Conservation (phyloP, 2,888 invertebrate genomes). For the Aspidiotus destructor region DNA sequence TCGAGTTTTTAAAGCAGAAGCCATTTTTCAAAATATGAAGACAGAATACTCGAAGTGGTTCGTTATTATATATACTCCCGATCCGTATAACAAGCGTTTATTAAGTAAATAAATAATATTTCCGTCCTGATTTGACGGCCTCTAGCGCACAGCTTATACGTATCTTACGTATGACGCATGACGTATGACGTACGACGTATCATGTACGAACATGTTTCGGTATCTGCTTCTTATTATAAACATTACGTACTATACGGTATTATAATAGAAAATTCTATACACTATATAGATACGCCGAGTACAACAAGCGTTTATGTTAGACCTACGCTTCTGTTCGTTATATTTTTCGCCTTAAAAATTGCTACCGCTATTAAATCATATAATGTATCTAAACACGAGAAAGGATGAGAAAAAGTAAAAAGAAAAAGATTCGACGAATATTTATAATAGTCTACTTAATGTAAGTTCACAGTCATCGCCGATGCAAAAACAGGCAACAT, state of each 20-base stretch:
- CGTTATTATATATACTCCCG: conserved; percentile 18
- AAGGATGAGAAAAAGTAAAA: too few relatives aligned
- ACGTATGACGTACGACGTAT: conserved; percentile 1
- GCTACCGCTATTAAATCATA: conserved; percentile 28
- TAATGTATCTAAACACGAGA: neutral
- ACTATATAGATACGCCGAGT: neutral
- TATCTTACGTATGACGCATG: neutral
- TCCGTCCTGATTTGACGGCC: conserved; percentile 27
- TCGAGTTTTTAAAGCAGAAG: conserved; percentile 20
- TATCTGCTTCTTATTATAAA: neutral
- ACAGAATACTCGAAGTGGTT: conserved; percentile 18
- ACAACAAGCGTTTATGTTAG: neutral
- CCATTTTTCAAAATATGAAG: conserved; percentile 27
- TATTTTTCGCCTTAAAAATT: conserved; percentile 14
- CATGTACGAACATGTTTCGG: conserved; percentile 1
- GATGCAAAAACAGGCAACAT: too few relatives aligned
- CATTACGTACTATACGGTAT: neutral
- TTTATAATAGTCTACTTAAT: too few relatives aligned
- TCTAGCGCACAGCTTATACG: conserved; percentile 14
- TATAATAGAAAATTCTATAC: neutral
- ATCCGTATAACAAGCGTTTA: conserved; percentile 25
- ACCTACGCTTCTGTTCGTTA: conserved; percentile 1
- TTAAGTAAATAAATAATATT: conserved; percentile 30
- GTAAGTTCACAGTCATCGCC: too few relatives aligned
- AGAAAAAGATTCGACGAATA: too few relatives aligned